Evolutionary conservation across 2,888 invertebrate genomes (phyloP).

Genomic region (Chydorus sphaericus): DNA sequence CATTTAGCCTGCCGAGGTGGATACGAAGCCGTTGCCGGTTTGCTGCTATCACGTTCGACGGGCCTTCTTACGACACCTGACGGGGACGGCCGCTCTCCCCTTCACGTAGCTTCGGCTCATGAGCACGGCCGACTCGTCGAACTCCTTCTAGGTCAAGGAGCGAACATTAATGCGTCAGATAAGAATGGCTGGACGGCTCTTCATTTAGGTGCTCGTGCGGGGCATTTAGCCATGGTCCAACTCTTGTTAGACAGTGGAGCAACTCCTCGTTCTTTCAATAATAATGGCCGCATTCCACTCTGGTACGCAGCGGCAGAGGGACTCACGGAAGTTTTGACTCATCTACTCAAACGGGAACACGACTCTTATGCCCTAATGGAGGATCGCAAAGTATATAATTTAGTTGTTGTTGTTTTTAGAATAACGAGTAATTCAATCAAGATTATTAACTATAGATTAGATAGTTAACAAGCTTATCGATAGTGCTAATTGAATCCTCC

Average conservation of each 20-base stretch:
- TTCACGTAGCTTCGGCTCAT: slow-evolving; percentile 91
- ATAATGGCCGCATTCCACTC: slow-evolving; percentile 89
- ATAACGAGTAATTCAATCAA: no score
- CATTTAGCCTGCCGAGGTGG: slow-evolving; percentile 97
- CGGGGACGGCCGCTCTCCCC: slow-evolving; percentile 88
- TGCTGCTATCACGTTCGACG: slow-evolving; percentile 88
- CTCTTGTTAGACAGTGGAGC: slow-evolving; percentile 90
- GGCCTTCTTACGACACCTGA: slow-evolving; percentile 85
- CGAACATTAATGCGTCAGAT: slow-evolving; percentile 94
- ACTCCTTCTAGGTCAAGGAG: slow-evolving; percentile 92
- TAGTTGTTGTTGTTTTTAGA: no score
- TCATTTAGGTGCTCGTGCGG: slow-evolving; percentile 87
- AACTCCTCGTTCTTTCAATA: slow-evolving; percentile 86
- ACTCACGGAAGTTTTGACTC: slow-evolving; percentile 88
- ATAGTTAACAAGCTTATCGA: no score
- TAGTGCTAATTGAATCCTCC: no score
- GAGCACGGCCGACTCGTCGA: slow-evolving; percentile 99
- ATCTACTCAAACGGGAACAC: slow-evolving; percentile 92
- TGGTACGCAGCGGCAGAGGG: slow-evolving; percentile 97
- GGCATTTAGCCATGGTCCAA: slow-evolving; percentile 87
- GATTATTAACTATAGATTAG: neutral
- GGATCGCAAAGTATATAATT: slow-evolving; percentile 57
- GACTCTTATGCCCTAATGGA: slow-evolving; percentile 96
- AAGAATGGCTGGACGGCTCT: slow-evolving; percentile 88
- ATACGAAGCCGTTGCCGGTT: slow-evolving; percentile 92